Evolutionary conservation across 1,140 invertebrate species (phyloP), one percentile per base, ranked within the genome.

Genomic region (Pseudomyrmex concolor): DNA sequence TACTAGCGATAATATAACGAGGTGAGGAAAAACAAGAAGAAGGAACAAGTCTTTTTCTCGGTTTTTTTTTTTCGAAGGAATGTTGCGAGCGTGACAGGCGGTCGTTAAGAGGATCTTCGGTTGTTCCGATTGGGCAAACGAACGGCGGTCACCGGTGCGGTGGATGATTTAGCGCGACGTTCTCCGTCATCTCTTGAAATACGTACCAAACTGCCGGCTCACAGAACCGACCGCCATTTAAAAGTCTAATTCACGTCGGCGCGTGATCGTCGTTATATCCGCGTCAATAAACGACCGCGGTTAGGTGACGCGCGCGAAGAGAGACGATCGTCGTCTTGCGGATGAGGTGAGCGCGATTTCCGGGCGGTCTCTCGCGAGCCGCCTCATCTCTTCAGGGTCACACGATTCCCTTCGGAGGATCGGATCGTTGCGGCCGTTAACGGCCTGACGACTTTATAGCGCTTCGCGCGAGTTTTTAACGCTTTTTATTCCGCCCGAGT

Each of bases 121-220:
- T 60, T 60, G 74, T 64, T 48, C 87, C 34, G 89, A 91, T 90
- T 91, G 90, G 85, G 87, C 87, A 88, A 91, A 91, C 89, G 91
- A 91, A 92, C 92, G 34, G 88, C 90, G 90, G 89, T 91, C 91
- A 87, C 89, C 91, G 76, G 86, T n/a, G n/a, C 91, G 76, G 86
- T 88, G 84, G 83, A 88, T 91, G 90, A 92, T 92, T 92, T 92
- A 92, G 66, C 86, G 83, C 85, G 85, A 86, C 81, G 83, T 84
- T 34, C 73, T 78, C 84, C 85, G 88, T 90, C 91, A 90, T 90
- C 86, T 85, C 76, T 83, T 88, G 86, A 90, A 88, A 89, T 89
- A 89, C 86, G 84, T 78, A 78, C 77, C 84, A 83, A 78, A 19
- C 51, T 70, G 84, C 19, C 72, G 48, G 74, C n/a, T 10, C 5